Base-by-base conservation (phyloP, 1,140 invertebrate species). In the Berghia stephanieae region DNA sequence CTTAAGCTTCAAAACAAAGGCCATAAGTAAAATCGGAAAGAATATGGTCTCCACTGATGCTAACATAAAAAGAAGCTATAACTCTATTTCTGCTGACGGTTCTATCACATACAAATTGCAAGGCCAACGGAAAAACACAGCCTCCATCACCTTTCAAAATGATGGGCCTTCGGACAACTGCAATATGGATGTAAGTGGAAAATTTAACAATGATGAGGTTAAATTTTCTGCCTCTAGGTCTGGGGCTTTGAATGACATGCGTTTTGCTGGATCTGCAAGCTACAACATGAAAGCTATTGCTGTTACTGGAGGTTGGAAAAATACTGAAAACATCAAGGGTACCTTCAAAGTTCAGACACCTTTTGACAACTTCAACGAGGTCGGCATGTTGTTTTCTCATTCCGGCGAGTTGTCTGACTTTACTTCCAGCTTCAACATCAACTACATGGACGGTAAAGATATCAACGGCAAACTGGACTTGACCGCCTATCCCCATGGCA, bases 361-460 rank as follows among this genome's bases (percentile, higher is more conserved):
- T 38, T 71, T 78, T 34, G 10, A 66, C 5, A 57, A 79, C n/a
- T 75, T 46, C 60, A 67, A 44, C 36, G 73, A 83, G 31, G 77
- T 84, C 4, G 52, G 71, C 6, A 68, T 69, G 16, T 66, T 68
- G 42, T 78, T 85, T 74, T 67, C 70, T 13, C 81, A 84, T 55
- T 63, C 78, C 36, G 82, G 79, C 8, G 24, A 71, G 16, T 2
- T 67, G 24, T 36, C 46, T 13, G 52, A 73, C 18, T 80, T 82
- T 38, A 76, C 34, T 27, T 49, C 66, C 21, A 43, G 67, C n/a
- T 70, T 40, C 44, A 77, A 78, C 73, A 38, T 76, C 16, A 57
- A 73, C 55, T 80, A 82, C 60, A 52, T 79, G 57, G 79, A 82
- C 60, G 72, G 63, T 36, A 60, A 71, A 40, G 27, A 42, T 1